phyloP scores from a whole-genome alignment of 1,140 invertebrate genomes.

The Diachasmimorpha longicaudata region DNA sequence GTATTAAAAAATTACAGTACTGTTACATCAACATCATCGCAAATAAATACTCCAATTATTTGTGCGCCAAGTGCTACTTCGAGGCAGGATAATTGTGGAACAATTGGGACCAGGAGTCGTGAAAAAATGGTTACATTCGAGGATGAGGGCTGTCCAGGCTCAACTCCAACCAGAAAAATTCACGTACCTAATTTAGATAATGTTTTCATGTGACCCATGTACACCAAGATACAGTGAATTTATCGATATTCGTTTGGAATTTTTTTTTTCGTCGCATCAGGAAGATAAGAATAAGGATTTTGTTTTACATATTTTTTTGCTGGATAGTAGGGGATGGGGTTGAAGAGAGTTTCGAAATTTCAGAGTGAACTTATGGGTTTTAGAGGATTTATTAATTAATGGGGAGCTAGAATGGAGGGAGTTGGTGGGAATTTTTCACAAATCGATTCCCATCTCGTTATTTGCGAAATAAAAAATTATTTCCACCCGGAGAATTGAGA shows the following conservation, averaged over 20 bases:
- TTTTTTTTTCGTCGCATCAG: too few species aligned
- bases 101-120: constrained; percentile 60
- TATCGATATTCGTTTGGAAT: neutral
- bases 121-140: constrained; percentile 86
- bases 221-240: neutral
- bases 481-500: too few species aligned
- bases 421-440: too few species aligned
- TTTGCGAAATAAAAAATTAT: too few species aligned
- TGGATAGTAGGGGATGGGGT: too few species aligned
- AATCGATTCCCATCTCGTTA: too few species aligned
- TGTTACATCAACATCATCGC: constrained; percentile 33
- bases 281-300: too few species aligned
- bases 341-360: neutral
- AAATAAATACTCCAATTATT: constrained; percentile 40
- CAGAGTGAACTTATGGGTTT: too few species aligned
- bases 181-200: constrained; percentile 56
- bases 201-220: constrained; percentile 69
- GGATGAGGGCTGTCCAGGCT: constrained; percentile 66
- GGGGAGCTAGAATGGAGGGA: too few species aligned
- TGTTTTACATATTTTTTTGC: too few species aligned
- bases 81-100: constrained; percentile 41
- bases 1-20: constrained; percentile 33
- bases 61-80: neutral
- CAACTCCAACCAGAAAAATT: constrained; percentile 58
- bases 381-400: too few species aligned